phyloP scores from a whole-genome alignment of 2,888 invertebrate genomes.

The Cryptophagus acutangulus region DNA sequence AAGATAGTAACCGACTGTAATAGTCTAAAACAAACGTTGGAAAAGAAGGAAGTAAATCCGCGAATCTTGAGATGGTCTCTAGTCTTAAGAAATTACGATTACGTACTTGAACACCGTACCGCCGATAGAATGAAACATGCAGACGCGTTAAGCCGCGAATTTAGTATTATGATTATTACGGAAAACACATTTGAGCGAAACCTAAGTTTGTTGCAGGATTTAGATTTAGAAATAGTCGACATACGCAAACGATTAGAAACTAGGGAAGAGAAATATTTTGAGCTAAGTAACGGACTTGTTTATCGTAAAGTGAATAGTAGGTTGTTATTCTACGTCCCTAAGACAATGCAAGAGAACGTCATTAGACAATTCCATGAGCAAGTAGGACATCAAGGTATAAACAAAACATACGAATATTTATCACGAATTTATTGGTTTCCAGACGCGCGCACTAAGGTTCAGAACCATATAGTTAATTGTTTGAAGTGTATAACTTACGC shows the following conservation, averaged over 20 bases:
- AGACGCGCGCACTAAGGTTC: neutral
- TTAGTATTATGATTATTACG: constrained; percentile 8
- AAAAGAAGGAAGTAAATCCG: neutral
- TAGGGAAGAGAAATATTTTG: neutral
- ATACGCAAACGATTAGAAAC: neutral
- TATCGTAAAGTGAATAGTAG: neutral
- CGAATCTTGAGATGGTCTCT: neutral
- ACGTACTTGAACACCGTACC: neutral
- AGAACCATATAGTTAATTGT: neutral
- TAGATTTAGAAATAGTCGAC: neutral
- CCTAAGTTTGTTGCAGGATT: neutral
- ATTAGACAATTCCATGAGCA: neutral
- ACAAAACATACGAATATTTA: neutral
- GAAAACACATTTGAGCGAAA: neutral
- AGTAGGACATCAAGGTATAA: neutral
- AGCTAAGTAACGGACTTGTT: neutral
- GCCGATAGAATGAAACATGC: neutral
- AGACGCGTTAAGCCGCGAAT: neutral
- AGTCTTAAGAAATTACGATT: neutral
- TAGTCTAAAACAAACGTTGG: neutral
- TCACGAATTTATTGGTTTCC: constrained; percentile 1
- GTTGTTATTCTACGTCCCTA: neutral
- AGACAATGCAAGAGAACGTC: neutral
- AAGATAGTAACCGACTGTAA: constrained; percentile 15
- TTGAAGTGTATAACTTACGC: constrained; percentile 8